Percentiles rank a stretch among this genome's conserved stretches.
These are phyloP conservation scores for Morbakka virulenta DNA, from an alignment of 30 jellyfish, hydroid and myxozoan species.

Conservation along the genomic window DNA sequence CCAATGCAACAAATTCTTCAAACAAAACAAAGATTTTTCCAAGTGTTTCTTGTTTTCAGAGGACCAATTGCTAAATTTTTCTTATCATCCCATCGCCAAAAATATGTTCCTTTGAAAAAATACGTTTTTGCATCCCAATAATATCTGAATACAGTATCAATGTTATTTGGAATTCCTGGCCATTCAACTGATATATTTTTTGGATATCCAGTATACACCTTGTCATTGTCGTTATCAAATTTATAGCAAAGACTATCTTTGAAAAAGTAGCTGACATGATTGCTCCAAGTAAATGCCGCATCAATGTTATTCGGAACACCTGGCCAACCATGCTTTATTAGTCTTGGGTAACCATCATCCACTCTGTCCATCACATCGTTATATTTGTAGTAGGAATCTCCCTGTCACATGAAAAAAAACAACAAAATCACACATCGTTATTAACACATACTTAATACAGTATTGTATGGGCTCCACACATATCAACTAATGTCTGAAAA, in stretches of 20 bases:
- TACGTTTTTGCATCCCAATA: slow-evolving; percentile 62
- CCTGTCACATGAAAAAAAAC: slow-evolving; percentile 2
- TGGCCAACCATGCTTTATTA: slow-evolving; percentile 65
- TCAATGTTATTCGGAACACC: slow-evolving; percentile 82
- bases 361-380: slow-evolving; percentile 59
- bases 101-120: slow-evolving; percentile 62
- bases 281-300: slow-evolving; percentile 76
- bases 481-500: neutral
- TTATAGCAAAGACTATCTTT: slow-evolving; percentile 56
- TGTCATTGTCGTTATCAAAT: slow-evolving; percentile 37
- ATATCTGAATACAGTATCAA: slow-evolving; percentile 68
- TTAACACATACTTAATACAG: neutral
- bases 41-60: neutral
- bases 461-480: neutral
- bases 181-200: slow-evolving; percentile 42
- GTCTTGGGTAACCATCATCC: slow-evolving; percentile 58
- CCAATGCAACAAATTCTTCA: too few relatives aligned
- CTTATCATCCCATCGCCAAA: slow-evolving; percentile 31
- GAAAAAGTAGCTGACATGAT: slow-evolving; percentile 59
- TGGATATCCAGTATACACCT: slow-evolving; percentile 65
- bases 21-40: slow-evolving; percentile 72
- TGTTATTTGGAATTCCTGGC: slow-evolving; percentile 70
- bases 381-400: slow-evolving; percentile 55
- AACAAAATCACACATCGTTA: neutral
- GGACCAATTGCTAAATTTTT: slow-evolving; percentile 55